phyloP scores from a whole-genome alignment of 2,113 vertebrate species.

The Lynx canadensis region DNA sequence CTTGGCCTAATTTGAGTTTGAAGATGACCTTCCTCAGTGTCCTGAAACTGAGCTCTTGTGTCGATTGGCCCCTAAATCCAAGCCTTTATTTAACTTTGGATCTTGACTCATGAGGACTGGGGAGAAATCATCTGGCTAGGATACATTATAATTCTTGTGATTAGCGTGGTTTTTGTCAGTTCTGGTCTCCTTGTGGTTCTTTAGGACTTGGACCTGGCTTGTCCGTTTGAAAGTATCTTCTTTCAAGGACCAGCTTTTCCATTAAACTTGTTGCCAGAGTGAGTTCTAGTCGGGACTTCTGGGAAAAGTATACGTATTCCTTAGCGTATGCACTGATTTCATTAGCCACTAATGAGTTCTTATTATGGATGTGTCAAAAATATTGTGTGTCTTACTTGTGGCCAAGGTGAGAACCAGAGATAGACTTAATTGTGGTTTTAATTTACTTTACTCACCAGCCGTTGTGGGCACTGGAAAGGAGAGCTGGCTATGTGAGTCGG shows the following conservation, averaged over 20 bases:
- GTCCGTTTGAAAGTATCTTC: not conserved
- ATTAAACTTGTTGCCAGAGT: not conserved
- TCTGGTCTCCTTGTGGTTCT: not conserved
- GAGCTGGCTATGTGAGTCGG: not conserved
- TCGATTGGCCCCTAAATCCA: not conserved
- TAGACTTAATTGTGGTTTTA: not conserved
- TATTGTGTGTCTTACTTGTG: not conserved
- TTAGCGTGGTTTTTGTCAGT: not conserved
- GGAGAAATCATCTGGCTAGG: not conserved
- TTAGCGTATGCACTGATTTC: not conserved
- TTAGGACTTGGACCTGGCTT: not conserved
- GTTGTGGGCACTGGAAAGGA: not conserved
- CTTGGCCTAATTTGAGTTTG: slow-evolving; percentile 28
- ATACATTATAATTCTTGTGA: not conserved
- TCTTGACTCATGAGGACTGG: not conserved
- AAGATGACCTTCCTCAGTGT: slow-evolving; percentile 56
- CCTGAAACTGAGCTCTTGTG: not conserved
- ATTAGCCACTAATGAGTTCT: not conserved
- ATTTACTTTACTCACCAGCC: not conserved
- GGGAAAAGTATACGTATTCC: not conserved
- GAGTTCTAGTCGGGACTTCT: not conserved
- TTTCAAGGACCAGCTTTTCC: not conserved
- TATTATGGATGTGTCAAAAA: not conserved
- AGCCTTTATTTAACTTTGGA: not conserved
- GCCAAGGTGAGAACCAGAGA: not conserved